Base-by-base conservation (phyloP, 2,797 vertebrate genomes). In the Schizopygopsis pylzovi region DNA sequence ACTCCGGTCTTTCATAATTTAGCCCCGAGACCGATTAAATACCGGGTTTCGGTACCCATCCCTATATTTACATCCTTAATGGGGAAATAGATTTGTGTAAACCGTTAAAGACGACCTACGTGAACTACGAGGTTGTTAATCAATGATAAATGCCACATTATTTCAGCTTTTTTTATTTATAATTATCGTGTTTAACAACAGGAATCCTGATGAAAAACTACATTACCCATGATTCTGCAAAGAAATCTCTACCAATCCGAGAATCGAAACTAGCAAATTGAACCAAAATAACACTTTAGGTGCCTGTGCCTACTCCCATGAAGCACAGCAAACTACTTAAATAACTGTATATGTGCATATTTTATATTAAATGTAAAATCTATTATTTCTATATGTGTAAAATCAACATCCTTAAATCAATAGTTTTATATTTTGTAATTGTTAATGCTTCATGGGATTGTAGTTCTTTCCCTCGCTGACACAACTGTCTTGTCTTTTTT, bases 141-240 rank as follows among this genome's bases (percentile, higher is more conserved):
- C 2, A 0, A 20, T 1, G 13, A 16, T 33, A 20, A 20, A 75
- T 33, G 9, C 9, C 22, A 10, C 22, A n/a, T 59, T 59, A 59
- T 59, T 59, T 59, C 1, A 59, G 0, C 10, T 59, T 16, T 1
- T n/a, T 56, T n/a, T 54, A 20, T 2, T 28, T 33, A 75, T 37
- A 52, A 33, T 33, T 22, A 3, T 22, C 3, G 20, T 52, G 13
- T 47, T 71, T 71, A 15, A 43, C 22, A 71, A n/a, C 45, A 1
- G 72, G 25, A 16, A 52, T 52, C 16, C 72, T 75, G n/a, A 47
- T 52, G 45, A 33, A 4, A 49, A 75, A 20, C 25, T 52, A 18
- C 15, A 72, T 72, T 25, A 72, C 22, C 41, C 22, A 75, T 75
- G 15, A 49, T 75, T 52, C 72, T 75, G 72, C 72, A 33, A 33